Evolutionary conservation across 2,888 invertebrate species (phyloP), one percentile per base, ranked within the genome.

Genomic region (Ennomos quercinarius): DNA sequence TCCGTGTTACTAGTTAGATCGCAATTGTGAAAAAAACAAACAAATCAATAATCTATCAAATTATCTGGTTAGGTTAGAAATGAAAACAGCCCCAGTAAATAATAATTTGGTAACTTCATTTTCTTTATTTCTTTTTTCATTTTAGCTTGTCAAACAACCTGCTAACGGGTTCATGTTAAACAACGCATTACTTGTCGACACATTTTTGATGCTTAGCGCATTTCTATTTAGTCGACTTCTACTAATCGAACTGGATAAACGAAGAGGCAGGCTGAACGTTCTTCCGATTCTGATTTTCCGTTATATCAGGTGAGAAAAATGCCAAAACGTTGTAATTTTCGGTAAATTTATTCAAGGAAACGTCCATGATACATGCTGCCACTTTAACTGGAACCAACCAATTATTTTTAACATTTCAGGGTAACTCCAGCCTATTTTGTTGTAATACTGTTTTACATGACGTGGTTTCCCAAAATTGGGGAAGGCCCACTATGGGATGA

Each of bases 401-500:
- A 39, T 61, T 27, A 58, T 12, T 49, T 11, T 43, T 42, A 13
- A 41, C 27, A 27, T 86, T 89, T 46, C 78, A 96, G 96, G 71
- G 92, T 96, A 63, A 96, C 96, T 10, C 96, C 96, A 47, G 95
- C 96, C 0, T 97, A 97, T 73, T 76, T 95, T 57, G 93, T 96
- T 0, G 93, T 97, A 11, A 93, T 97, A 74, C 93, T 95, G 13
- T 94, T 96, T 72, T 96, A 96, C 80, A 94, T 95, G 81, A 96
- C 96, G 0, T 95, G 96, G 93, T 87, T 96, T 49, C 93, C 94
- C 4, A 94, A 94, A 76, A 82, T 96, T 27, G 95, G 95, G 12
- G 94, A 94, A 64, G 97, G 97, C 0, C 97, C 97, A 0, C 85
- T 96, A 46, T 97, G 97, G 97, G 89, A 94, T 38, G 88, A 93